Percentiles rank a stretch among this genome's conserved stretches.
Evolutionary conservation across 2,797 vertebrate genomes (phyloP).

Genomic region (Melanotaenia boesemani): DNA sequence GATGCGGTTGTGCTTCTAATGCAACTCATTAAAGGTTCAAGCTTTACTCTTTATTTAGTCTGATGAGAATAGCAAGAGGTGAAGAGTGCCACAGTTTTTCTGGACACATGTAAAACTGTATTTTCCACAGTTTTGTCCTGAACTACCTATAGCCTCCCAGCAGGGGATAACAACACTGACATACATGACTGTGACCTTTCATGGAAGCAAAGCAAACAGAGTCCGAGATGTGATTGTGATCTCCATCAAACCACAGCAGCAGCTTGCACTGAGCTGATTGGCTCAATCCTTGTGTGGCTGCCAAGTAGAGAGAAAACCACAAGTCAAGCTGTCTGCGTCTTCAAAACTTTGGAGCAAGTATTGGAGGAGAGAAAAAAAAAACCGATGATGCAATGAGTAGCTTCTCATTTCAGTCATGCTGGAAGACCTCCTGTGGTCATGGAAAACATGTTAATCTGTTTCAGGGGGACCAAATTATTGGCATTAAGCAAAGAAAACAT

Average conservation of each 20-base stretch:
- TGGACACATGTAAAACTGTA: neutral
- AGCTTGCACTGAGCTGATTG: neutral
- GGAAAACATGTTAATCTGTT: no score
- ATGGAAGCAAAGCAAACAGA: neutral
- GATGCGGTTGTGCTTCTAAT: conserved; percentile 30
- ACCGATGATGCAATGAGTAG: no score
- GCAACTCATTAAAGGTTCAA: conserved; percentile 19
- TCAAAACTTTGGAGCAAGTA: neutral
- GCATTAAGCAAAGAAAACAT: no score
- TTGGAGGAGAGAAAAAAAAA: no score
- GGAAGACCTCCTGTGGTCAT: no score
- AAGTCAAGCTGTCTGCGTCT: neutral
- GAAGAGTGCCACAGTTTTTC: neutral
- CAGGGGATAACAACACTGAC: neutral
- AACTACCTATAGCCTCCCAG: neutral
- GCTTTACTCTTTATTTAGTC: conserved; percentile 11
- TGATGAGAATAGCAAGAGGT: neutral
- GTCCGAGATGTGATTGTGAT: neutral
- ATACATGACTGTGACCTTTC: no score
- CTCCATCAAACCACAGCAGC: neutral
- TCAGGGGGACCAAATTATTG: no score
- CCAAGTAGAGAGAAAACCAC: neutral
- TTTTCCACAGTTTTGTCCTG: neutral
- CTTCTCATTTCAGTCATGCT: no score
- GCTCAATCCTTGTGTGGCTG: neutral